Evolutionary conservation across 2,113 vertebrate species (phyloP), one percentile per base, ranked within the genome.

Genomic region (Centropristis striata): DNA sequence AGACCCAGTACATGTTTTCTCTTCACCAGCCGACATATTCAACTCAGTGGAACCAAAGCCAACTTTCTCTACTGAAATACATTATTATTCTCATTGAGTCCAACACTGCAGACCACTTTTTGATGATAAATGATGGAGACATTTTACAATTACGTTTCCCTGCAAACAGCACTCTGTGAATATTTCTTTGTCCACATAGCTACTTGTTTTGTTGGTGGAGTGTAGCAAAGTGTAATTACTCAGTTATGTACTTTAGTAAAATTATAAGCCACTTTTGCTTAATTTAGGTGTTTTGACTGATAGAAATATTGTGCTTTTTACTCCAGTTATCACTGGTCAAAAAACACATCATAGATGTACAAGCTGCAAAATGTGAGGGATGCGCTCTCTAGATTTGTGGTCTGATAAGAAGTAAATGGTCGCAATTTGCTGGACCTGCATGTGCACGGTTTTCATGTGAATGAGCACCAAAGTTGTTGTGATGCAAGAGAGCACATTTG

Each of bases 261-360:
- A 67, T 51, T 23, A 51, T 39, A 28, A 25, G 14, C 13, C 47
- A 66, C 64, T 47, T 49, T 49, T 16, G 13, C 57, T 28, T 20
- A 46, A 39, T 32, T 32, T 3, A 32, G 6, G 47, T 51, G 47
- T 68, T n/a, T 21, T 57, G 7, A 71, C 32, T 15, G 8, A 28
- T 57, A 21, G 13, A 68, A 39, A 54, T 39, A 15, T 15, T 32
- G 46, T 49, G 18, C 6, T 63, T 44, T 63, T 25, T 32, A 32
- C 32, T 32, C 32, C 32, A 32, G 32, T 32, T 32, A 77, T 76
- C 60, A 71, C 54, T 55, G 21, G 53, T 44, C 57, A 69, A 37
- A 28, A 67, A 67, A 66, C 32, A 28, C 46, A 53, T 15, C 11
- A 18, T 5, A 23, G 49, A 87, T 32, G n/a, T n/a, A n/a, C n/a